phyloP scores from a whole-genome alignment of 2,113 vertebrate genomes.

The Conger conger region DNA sequence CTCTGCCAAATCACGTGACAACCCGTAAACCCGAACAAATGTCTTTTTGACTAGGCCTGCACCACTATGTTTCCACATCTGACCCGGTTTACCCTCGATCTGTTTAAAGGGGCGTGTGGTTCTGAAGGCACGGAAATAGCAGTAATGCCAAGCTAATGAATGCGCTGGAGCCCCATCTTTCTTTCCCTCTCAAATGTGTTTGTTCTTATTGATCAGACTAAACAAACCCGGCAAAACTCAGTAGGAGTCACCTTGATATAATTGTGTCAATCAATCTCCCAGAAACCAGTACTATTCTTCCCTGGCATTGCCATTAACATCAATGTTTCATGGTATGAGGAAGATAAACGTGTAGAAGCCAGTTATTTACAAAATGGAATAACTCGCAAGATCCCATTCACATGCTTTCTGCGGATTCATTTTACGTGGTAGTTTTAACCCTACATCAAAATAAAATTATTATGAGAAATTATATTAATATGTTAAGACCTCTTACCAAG shows the following conservation, averaged over 20 bases:
- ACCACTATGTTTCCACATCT: neutral
- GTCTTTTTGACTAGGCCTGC: neutral
- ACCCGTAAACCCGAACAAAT: neutral
- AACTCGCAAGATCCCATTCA: constrained; percentile 59
- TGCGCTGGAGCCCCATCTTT: constrained; percentile 50
- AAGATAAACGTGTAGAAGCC: constrained; percentile 56
- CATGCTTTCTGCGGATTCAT: constrained; percentile 56
- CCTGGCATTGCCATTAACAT: constrained; percentile 73
- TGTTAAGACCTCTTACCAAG: constrained; percentile 38
- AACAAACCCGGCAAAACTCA: constrained; percentile 65
- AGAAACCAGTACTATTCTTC: constrained; percentile 47
- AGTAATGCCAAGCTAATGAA: constrained; percentile 57
- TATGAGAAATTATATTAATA: constrained; percentile 35
- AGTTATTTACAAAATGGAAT: constrained; percentile 68
- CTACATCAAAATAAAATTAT: constrained; percentile 46
- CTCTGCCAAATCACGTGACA: neutral
- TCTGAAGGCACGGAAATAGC: constrained; percentile 44
- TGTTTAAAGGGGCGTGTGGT: constrained; percentile 22
- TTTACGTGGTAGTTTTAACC: constrained; percentile 55
- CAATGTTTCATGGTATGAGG: constrained; percentile 64
- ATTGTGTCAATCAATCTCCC: constrained; percentile 72
- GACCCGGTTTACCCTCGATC: constrained; percentile 24
- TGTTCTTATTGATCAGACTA: constrained; percentile 72
- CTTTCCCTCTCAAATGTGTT: constrained; percentile 54
- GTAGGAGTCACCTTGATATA: constrained; percentile 76